A percentile compares a stretch with the other conserved stretches of the same genome.
phyloP scores from a whole-genome alignment of 2,888 invertebrate species.

The Caenorhabditis angaria region DNA sequence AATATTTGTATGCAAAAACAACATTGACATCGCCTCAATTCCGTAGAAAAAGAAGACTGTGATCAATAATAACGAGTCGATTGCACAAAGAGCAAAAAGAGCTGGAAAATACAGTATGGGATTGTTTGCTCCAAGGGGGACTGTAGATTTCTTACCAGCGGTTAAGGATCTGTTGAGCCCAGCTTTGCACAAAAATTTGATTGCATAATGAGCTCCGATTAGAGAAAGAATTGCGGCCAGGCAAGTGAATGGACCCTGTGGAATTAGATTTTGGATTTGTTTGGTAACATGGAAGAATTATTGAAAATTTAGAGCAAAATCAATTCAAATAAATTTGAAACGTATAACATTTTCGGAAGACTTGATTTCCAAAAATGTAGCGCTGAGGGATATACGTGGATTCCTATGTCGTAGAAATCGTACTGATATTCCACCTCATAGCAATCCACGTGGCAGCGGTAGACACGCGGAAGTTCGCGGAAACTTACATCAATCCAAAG shows the following conservation, averaged over 20 bases:
- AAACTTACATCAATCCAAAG: constrained; percentile 54
- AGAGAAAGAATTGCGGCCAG: constrained; percentile 65
- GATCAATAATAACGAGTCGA: constrained; percentile 65
- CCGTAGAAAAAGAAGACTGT: constrained; percentile 66
- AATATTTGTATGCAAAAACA: constrained; percentile 58
- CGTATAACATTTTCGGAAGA: too few relatives aligned
- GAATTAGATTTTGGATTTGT: neutral
- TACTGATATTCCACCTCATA: too few relatives aligned
- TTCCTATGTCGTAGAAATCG: too few relatives aligned
- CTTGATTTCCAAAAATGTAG: too few relatives aligned
- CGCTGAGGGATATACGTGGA: too few relatives aligned
- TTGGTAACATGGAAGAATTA: too few relatives aligned
- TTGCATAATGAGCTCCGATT: constrained; percentile 64
- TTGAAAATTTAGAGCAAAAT: too few relatives aligned
- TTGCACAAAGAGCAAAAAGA: constrained; percentile 66
- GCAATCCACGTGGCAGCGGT: too few relatives aligned
- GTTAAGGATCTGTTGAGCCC: constrained; percentile 67
- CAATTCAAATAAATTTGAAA: too few relatives aligned
- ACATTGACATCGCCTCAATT: constrained; percentile 64
- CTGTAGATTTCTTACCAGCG: constrained; percentile 55
- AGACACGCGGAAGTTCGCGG: too few relatives aligned
- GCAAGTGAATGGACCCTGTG: constrained; percentile 63
- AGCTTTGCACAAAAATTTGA: constrained; percentile 63
- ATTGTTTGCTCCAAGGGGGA: too few relatives aligned
- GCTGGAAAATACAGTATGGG: too few relatives aligned